These are phyloP conservation scores for Ruditapes philippinarum DNA, from an alignment of 1,140 invertebrate species.

Conservation along the genomic window DNA sequence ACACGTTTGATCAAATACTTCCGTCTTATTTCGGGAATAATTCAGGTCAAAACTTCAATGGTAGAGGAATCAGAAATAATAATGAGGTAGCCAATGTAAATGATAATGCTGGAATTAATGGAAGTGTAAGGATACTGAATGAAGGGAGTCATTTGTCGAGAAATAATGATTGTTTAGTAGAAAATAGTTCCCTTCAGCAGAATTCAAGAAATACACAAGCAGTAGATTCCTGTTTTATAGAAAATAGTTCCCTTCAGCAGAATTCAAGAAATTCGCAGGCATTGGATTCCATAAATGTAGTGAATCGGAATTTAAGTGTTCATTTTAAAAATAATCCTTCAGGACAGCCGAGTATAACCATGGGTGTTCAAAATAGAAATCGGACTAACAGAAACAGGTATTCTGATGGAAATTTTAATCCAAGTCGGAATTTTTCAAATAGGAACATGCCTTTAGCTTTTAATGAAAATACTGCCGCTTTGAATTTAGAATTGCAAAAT, in stretches of 20 bases:
- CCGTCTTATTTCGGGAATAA: not conserved
- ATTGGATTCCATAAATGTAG: not conserved
- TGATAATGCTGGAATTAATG: not conserved
- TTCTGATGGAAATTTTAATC: conserved; percentile 50
- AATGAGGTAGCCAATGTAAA: not conserved
- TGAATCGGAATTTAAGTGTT: conserved; percentile 25
- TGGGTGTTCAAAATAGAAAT: conserved; percentile 55
- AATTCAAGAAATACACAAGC: not conserved
- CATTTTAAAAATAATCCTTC: conserved; percentile 51
- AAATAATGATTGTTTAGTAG: not conserved
- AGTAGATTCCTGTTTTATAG: not conserved
- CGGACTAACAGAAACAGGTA: conserved; percentile 39
- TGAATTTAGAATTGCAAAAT: conserved; percentile 58
- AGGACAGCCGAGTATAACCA: conserved; percentile 46
- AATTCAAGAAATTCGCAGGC: not conserved
- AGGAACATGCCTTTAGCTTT: not conserved
- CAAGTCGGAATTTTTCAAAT: not conserved
- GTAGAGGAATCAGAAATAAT: conserved; percentile 1
- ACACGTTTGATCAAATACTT: not conserved
- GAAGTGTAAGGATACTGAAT: not conserved
- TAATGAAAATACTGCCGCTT: not conserved
- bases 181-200: not conserved
- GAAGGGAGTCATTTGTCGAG: not conserved
- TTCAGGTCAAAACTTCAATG: not conserved
- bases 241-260: not conserved